These are phyloP conservation scores for Patiria pectinifera DNA, from an alignment of 53 echinoderm and acorn worm genomes.

Conservation along the genomic window DNA sequence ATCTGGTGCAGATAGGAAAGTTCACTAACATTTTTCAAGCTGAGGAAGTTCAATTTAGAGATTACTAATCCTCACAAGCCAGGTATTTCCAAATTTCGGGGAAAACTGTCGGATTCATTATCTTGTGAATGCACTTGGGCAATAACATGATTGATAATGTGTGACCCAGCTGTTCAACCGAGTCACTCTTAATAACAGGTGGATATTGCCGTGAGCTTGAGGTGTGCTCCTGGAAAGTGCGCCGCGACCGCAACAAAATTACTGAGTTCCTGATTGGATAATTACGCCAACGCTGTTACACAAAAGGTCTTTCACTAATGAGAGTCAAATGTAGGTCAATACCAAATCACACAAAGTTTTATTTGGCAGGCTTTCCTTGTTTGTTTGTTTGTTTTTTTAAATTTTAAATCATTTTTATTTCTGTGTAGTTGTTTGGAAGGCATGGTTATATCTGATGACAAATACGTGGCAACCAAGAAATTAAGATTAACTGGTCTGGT, in stretches of 20 bases:
- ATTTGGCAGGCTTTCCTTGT: too few species aligned
- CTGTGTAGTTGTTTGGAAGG: too few species aligned
- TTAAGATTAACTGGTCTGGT: too few species aligned
- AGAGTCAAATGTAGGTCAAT: neutral
- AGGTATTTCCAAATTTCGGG: conserved; percentile 9
- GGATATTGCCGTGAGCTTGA: neutral
- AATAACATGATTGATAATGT: neutral
- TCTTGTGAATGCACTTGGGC: neutral
- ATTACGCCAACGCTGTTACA: neutral
- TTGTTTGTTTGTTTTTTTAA: too few species aligned
- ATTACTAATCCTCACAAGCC: neutral
- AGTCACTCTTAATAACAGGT: neutral
- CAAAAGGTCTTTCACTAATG: neutral
- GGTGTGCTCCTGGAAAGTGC: neutral
- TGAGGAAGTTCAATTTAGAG: neutral
- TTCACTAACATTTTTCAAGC: neutral
- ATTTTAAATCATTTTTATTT: too few species aligned
- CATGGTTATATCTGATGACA: too few species aligned
- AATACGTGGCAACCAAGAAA: too few species aligned
- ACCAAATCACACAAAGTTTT: too few species aligned
- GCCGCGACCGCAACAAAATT: neutral
- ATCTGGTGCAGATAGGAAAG: neutral
- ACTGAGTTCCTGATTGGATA: neutral
- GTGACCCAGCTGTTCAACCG: neutral
- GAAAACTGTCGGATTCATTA: conserved; percentile 4